These are phyloP conservation scores for Trisateles emortualis DNA, from an alignment of 2,888 invertebrate species.

Conservation along the genomic window DNA sequence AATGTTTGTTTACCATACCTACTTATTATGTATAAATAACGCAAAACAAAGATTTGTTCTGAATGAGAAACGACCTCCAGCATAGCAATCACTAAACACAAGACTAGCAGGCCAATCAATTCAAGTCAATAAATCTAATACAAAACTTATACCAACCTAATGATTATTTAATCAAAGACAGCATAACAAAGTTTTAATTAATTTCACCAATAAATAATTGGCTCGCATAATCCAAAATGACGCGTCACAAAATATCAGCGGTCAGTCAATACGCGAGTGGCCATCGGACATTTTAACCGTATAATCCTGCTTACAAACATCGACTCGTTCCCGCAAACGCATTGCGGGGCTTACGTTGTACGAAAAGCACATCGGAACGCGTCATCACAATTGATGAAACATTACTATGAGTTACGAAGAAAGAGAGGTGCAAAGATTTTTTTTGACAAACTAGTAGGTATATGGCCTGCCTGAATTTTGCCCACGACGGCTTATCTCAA, in stretches of 20 bases:
- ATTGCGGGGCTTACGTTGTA: constrained; percentile 64
- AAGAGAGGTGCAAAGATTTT: constrained; percentile 11
- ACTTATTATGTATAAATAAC: too few relatives aligned
- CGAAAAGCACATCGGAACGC: constrained; percentile 71
- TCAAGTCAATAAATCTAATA: too few relatives aligned
- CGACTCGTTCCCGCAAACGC: constrained; percentile 64
- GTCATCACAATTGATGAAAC: constrained; percentile 72
- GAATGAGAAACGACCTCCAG: too few relatives aligned
- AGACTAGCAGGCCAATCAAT: too few relatives aligned
- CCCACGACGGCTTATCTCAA: too few relatives aligned
- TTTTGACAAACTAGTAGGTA: too few relatives aligned
- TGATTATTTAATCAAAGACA: not conserved
- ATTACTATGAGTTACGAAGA: constrained; percentile 53
- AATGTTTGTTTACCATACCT: too few relatives aligned
- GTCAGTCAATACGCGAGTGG: constrained; percentile 50
- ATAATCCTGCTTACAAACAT: constrained; percentile 68
- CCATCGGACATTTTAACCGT: constrained; percentile 51
- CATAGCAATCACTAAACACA: too few relatives aligned
- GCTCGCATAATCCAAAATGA: constrained; percentile 16
- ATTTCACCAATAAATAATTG: constrained; percentile 12
- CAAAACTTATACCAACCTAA: too few relatives aligned
- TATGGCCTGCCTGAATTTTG: too few relatives aligned
- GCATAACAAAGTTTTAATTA: not conserved
- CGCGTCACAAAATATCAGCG: constrained; percentile 54
- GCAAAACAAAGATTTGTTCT: too few relatives aligned